Base-by-base conservation (phyloP, 2,113 vertebrate genomes). In the Kryptolebias marmoratus region DNA sequence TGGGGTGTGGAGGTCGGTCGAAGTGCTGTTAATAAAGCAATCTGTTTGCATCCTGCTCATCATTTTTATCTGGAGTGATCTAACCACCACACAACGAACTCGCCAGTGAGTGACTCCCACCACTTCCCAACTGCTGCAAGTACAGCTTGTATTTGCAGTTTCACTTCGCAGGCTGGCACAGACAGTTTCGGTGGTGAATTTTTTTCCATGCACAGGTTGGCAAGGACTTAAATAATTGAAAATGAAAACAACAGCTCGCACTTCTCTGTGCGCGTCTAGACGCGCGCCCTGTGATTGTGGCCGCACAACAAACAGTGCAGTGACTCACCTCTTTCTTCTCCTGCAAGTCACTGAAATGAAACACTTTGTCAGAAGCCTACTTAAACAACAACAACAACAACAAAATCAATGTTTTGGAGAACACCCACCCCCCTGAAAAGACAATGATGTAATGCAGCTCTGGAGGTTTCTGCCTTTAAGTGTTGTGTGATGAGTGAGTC, bases 71-170 rank as follows among this genome's bases (percentile, higher is more conserved):
- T 36, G 32, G 32, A 36, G 32, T 36, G 32, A 36, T 36, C 7
- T 36, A 36, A 36, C 32, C 32, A 36, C 32, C 32, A 36, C 32
- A 36, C 32, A 36, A 36, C 32, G 85, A 81, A 83, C 22, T 83
- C 56, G 22, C 73, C 80, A 71, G 28, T 80, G 68, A 61, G 28
- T 80, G 68, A 61, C 84, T 81, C 83, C 74, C 78, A 85, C 87
- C 64, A 82, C 87, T 87, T 88, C 74, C 84, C 81, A 79, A 80
- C 79, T 84, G 86, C 65, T 80, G 45, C 60, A 32, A 36, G 62
- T 57, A 64, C 47, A 68, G 56, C 49, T 48, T 60, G 68, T 47
- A 28, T 86, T 55, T 73, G 64, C 64, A 63, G 84, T 85, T 89
- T 88, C 77, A 55, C 52, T 79, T 76, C 63, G 59, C 58, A 55